Evolutionary conservation across 2,113 vertebrate genomes (phyloP).

Genomic region (Atherinomorus stipes): DNA sequence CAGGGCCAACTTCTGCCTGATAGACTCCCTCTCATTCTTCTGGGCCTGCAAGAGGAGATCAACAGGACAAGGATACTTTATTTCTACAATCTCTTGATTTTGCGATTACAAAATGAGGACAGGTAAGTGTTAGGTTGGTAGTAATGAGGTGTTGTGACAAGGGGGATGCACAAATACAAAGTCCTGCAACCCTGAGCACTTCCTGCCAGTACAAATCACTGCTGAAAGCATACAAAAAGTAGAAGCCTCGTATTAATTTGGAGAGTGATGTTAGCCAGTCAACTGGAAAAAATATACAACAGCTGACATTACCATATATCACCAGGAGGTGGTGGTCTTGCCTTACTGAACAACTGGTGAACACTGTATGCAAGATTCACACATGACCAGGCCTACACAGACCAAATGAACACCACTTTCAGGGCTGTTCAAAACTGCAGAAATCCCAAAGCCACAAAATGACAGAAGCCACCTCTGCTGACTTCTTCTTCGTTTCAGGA

Average conservation of each 20-base stretch:
- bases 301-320: not conserved
- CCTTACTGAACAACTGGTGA: constrained; percentile 17
- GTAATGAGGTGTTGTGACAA: not conserved
- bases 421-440: constrained; percentile 19
- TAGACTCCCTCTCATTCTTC: constrained; percentile 99
- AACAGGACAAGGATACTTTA: not conserved
- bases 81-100: not conserved
- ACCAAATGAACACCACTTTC: constrained; percentile 22
- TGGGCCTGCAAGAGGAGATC: constrained; percentile 88
- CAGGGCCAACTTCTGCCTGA: constrained; percentile 98
- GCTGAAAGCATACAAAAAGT: constrained; percentile 20
- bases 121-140: not conserved
- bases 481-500: not conserved
- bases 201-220: constrained; percentile 15
- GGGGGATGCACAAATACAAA: constrained; percentile 16
- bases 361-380: not conserved
- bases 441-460: not conserved
- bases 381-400: constrained; percentile 6
- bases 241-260: constrained; percentile 28
- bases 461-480: constrained; percentile 3
- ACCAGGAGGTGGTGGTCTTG: constrained; percentile 60
- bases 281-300: not conserved
- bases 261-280: constrained; percentile 54
- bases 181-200: not conserved
- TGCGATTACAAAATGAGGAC: constrained; percentile 3